Evolutionary conservation across 2,797 vertebrate species (phyloP), one percentile per base, ranked within the genome.

Genomic region (Heteromormyrus szaboi): DNA sequence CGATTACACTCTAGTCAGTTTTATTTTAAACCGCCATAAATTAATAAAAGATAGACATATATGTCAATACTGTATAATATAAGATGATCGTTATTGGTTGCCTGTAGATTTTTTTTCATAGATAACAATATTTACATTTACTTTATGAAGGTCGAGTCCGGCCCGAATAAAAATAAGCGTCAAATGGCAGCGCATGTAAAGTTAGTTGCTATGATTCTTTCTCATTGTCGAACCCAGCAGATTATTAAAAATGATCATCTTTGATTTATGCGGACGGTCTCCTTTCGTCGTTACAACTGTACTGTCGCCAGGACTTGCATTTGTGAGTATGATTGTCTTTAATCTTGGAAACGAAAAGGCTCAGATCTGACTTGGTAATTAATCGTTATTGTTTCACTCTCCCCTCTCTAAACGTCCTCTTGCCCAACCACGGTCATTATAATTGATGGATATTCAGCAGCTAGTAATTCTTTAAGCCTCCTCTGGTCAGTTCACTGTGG

Each of bases 331-430:
- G 50, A 54, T 56, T 41, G 51, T 29, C 85, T 86, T 86, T 56
- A 86, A 86, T 56, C 84, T 86, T 33, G 29, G 25, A 37, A 86
- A 59, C 29, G 85, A 9, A 86, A 37, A 56, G 50, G 8, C 25
- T 33, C 25, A 29, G 51, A 86, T 86, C 50, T 86, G 85, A 86
- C 85, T 86, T 86, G 85, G 33, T 37, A 86, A 86, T 86, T 33
- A 86, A 54, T 9, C 11, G 12, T 56, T 59, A 86, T 86, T 86
- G 85, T 86, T 54, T 85, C 25, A 56, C 14, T 29, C 22, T 51
- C 46, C 72, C 17, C 50, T 51, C 50, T 85, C 46, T 85, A 85
- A 85, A 85, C 50, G 83, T 85, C 50, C 50, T 54, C 84, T 53
- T 51, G 22, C 50, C 50, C 50, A 85, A 29, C 50, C 25, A 81